Percentiles rank a stretch among this genome's conserved stretches.
These are phyloP conservation scores for Diploscapter pachys DNA, from an alignment of 1,140 invertebrate species.

Conservation along the genomic window DNA sequence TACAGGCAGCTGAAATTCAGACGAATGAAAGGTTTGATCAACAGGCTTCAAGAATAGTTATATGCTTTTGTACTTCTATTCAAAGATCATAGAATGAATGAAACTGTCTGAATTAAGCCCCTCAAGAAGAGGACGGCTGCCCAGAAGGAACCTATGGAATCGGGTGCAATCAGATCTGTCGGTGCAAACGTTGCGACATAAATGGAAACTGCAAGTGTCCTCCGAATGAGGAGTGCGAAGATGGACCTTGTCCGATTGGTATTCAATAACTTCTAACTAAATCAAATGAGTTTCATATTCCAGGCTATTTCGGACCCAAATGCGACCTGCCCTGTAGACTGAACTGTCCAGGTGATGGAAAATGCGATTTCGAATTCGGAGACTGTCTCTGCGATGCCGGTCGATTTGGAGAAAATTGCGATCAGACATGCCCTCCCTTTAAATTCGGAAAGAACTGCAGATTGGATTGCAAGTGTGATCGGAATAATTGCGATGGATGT, in stretches of 20 bases:
- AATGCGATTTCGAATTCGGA: conserved; percentile 80
- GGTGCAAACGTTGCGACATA: conserved; percentile 12
- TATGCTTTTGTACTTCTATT: too few relatives aligned
- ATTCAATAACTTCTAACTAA: background rate
- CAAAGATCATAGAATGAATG: too few relatives aligned
- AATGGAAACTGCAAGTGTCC: conserved; percentile 10
- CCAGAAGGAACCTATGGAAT: conserved; percentile 37
- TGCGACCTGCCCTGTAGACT: conserved; percentile 51
- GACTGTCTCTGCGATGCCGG: conserved; percentile 81
- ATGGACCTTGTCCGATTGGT: conserved; percentile 34
- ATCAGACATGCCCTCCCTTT: conserved; percentile 59
- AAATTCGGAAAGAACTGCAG: conserved; percentile 50
- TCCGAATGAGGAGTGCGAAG: background rate
- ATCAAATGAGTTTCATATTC: background rate
- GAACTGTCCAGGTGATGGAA: conserved; percentile 56
- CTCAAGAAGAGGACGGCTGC: conserved; percentile 62
- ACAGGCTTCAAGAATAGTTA: too few relatives aligned
- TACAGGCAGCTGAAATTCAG: too few relatives aligned
- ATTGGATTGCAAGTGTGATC: conserved; percentile 43
- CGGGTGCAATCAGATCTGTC: conserved; percentile 19
- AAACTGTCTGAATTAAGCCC: too few relatives aligned
- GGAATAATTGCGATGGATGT: conserved; percentile 45
- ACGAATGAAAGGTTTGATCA: too few relatives aligned
- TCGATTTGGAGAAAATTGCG: conserved; percentile 75
- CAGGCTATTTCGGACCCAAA: conserved; percentile 45